Evolutionary conservation across 2,888 invertebrate genomes (phyloP).

Genomic region (Drosophila mulleri): DNA sequence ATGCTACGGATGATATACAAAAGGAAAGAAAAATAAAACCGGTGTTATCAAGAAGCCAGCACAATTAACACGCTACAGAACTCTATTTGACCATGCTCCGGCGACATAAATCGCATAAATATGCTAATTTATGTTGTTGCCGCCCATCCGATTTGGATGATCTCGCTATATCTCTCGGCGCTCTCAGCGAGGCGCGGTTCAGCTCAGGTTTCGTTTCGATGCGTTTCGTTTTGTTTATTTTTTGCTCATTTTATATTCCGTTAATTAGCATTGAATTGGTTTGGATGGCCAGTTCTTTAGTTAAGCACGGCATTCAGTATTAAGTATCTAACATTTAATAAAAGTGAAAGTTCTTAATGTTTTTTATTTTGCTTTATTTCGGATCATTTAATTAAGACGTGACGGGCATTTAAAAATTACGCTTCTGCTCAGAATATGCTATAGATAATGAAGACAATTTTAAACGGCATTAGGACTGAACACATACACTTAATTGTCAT

Average conservation of each 20-base stretch:
- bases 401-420: neutral
- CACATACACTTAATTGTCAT: neutral
- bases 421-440: too few species aligned
- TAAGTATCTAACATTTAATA: slow-evolving; percentile 4
- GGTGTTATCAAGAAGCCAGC: slow-evolving; percentile 50
- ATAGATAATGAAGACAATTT: neutral
- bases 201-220: slow-evolving; percentile 40
- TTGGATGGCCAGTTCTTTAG: slow-evolving; percentile 17
- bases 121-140: slow-evolving; percentile 61
- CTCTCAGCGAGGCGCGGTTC: neutral
- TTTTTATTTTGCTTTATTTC: neutral
- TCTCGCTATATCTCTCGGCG: slow-evolving; percentile 25
- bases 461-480: neutral
- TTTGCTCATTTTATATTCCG: slow-evolving; percentile 29
- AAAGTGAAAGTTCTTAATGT: slow-evolving; percentile 46
- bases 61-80: slow-evolving; percentile 58
- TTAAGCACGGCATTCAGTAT: slow-evolving; percentile 1
- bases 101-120: slow-evolving; percentile 65
- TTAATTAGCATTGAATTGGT: slow-evolving; percentile 49
- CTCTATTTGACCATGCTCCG: slow-evolving; percentile 50
- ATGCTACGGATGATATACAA: slow-evolving; percentile 24
- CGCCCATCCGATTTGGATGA: slow-evolving; percentile 35
- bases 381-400: neutral
- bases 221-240: slow-evolving; percentile 8
- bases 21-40: slow-evolving; percentile 42